Evolutionary conservation across 1,140 invertebrate species (phyloP).

Genomic region (Drosophila asahinai): DNA sequence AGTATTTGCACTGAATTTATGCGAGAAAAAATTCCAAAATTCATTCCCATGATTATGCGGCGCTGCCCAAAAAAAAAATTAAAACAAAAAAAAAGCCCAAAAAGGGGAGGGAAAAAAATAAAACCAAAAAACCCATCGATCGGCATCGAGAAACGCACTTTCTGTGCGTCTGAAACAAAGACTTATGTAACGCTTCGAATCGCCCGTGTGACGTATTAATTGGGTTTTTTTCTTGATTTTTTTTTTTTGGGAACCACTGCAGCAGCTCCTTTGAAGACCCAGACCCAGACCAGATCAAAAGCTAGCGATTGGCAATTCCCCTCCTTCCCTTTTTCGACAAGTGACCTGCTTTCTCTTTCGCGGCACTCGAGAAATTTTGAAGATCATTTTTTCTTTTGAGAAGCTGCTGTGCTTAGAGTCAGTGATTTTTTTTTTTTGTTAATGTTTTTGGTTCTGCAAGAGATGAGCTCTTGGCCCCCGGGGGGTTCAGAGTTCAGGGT

Average conservation of each 20-base stretch:
- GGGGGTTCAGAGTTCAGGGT: conserved; percentile 42
- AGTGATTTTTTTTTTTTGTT: not conserved
- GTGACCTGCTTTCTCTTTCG: conserved; percentile 84
- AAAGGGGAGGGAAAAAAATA: not conserved
- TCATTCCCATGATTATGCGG: conserved; percentile 29
- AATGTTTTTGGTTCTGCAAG: conserved; percentile 5
- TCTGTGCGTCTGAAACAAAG: conserved; percentile 32
- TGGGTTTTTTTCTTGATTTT: conserved; percentile 47
- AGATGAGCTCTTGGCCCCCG: conserved; percentile 19
- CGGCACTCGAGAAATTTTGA: conserved; percentile 41
- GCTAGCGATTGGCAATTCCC: conserved; percentile 59
- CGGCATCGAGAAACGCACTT: conserved; percentile 38
- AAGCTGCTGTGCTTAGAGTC: not conserved
- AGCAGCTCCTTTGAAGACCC: conserved; percentile 23
- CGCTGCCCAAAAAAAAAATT: conserved; percentile 3
- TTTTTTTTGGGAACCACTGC: conserved; percentile 11
- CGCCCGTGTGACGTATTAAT: conserved; percentile 71
- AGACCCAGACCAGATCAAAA: conserved; percentile 32
- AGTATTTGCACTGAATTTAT: not conserved
- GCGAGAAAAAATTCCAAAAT: conserved; percentile 4
- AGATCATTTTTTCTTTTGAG: conserved; percentile 17
- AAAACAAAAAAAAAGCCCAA: no score
- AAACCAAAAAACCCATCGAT: conserved; percentile 21
- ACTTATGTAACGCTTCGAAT: conserved; percentile 51
- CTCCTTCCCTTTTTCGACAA: conserved; percentile 57